Base-by-base conservation (phyloP, 2,888 invertebrate species). In the Dasysyrphus tricinctus region DNA sequence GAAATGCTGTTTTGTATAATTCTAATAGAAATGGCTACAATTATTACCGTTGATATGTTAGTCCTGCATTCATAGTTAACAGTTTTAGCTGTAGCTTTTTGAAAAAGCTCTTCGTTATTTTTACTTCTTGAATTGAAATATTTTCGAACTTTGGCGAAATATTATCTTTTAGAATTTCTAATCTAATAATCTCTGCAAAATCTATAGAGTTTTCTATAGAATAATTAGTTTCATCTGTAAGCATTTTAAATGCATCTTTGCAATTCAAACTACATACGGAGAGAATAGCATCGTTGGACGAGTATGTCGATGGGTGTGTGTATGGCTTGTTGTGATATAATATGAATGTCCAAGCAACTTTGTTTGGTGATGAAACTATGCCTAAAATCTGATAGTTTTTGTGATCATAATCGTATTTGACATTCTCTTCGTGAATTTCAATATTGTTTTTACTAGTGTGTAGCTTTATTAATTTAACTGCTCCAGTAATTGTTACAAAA, bases 61-160 rank as follows among this genome's bases (percentile, higher is more conserved):
- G 29, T 11, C 78, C 72, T 24, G 88, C 88, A 37, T 88, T 81
- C 7, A 88, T 47, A 12, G 89, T 80, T n/a, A 89, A 51, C 24
- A 89, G 83, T 69, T 91, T 90, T 2, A 92, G 37, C 88, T 92
- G 91, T 9, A 92, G 73, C 51, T 89, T 89, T 44, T 89, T 88
- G 7, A 90, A 80, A 37, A 90, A 90, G 1, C 19, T 6, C 3
- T 90, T 90, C 14, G 89, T 88, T 2, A 90, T 65, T 57, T 72
- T 54, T 65, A 87, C 34, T 56, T 88, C 42, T 56, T 82, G 61
- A 88, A 80, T 42, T n/a, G 80, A 70, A 69, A 88, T 88, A 3
- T 80, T 70, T 5, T 88, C 54, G 65, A 88, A 89, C 69, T 86
- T 81, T 6, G 88, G 74, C 0, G 57, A n/a, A 7, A 89, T 77